Percentiles rank a stretch among this genome's conserved stretches.
These are phyloP conservation scores for Desoria tigrina DNA, from an alignment of 2,888 invertebrate species.

Conservation along the genomic window DNA sequence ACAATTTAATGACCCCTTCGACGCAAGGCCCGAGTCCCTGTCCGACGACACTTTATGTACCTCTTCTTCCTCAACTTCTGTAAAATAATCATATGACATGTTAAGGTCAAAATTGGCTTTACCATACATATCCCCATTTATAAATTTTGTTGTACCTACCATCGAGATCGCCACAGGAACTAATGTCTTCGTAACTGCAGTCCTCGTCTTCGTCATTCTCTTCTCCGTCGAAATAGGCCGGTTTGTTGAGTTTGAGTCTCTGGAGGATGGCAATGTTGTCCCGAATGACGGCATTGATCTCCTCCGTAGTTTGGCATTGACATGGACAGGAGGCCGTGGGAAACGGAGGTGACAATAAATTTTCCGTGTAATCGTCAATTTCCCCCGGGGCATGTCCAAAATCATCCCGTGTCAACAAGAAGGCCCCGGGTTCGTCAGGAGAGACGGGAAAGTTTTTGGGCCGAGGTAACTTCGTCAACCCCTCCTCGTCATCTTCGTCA, in stretches of 20 bases:
- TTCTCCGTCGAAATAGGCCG: conserved; percentile 60
- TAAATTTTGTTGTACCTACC: conserved; percentile 16
- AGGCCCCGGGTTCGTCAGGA: conserved; percentile 27
- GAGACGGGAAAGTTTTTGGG: conserved; percentile 33
- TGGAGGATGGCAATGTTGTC: conserved; percentile 53
- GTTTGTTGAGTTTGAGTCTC: conserved; percentile 59
- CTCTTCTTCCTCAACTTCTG: too few relatives aligned
- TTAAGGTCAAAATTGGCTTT: too few relatives aligned
- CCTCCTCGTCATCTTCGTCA: not conserved
- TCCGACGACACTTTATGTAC: not conserved
- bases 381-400: too few relatives aligned
- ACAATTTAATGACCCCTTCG: not conserved
- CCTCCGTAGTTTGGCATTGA: conserved; percentile 48
- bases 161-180: conserved; percentile 38
- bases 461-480: conserved; percentile 8
- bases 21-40: conserved; percentile 5
- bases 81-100: too few relatives aligned
- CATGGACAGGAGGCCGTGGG: conserved; percentile 42
- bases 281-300: conserved; percentile 52
- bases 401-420: not conserved
- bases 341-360: conserved; percentile 19
- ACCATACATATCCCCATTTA: not conserved
- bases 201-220: conserved; percentile 60
- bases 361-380: not conserved
- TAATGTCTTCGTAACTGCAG: conserved; percentile 31